A percentile compares a stretch with the other conserved stretches of the same genome.
Evolutionary conservation across 2,888 invertebrate genomes (phyloP).

Genomic region (Pyrrhia umbra): DNA sequence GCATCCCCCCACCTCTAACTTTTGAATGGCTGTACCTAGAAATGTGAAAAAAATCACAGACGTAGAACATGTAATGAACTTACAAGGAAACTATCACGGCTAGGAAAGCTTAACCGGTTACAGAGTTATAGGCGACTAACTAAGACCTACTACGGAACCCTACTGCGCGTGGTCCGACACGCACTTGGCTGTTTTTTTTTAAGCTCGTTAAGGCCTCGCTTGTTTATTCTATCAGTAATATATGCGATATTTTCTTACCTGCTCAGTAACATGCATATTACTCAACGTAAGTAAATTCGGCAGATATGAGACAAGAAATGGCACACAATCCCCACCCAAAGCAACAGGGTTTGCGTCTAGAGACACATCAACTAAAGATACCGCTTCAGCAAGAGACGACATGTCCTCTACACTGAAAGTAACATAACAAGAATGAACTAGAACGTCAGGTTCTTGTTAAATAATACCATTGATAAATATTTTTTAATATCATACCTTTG

Average conservation of each 20-base stretch:
- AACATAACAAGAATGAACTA: background rate
- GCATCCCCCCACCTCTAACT: too few species aligned
- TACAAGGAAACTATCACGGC: too few species aligned
- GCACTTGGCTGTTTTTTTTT: too few species aligned
- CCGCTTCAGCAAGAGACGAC: constrained; percentile 94
- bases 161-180: too few species aligned
- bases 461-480: background rate
- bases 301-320: constrained; percentile 95
- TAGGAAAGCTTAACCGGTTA: too few species aligned
- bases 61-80: too few species aligned
- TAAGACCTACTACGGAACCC: too few species aligned
- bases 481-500: constrained; percentile 81
- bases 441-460: background rate
- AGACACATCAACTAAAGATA: constrained; percentile 94
- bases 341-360: constrained; percentile 96
- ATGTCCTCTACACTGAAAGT: constrained; percentile 95
- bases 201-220: too few species aligned
- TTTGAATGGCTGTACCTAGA: too few species aligned
- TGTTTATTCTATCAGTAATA: too few species aligned
- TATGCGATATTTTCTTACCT: constrained; percentile 77
- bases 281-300: constrained; percentile 93
- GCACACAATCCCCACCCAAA: constrained; percentile 94
- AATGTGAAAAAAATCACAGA: too few species aligned
- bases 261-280: constrained; percentile 94
- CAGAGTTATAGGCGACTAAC: too few species aligned